A percentile compares a stretch with the other conserved stretches of the same genome.
phyloP scores from a whole-genome alignment of 2,888 invertebrate species.

The Falcaria lacertinaria region DNA sequence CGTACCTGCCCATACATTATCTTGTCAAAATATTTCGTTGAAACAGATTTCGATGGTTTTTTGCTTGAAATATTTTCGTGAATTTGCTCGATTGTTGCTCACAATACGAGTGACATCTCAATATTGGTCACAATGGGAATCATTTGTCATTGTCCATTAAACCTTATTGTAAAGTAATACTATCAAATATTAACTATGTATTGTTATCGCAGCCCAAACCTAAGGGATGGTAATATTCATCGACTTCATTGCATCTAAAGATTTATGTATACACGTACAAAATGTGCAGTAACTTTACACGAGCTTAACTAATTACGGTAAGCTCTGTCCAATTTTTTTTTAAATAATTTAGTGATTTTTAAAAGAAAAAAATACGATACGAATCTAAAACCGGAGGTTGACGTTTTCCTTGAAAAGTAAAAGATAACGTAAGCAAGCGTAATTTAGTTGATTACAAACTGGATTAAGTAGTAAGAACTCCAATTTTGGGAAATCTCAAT shows the following conservation, averaged over 20 bases:
- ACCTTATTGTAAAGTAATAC: slow-evolving; percentile 65
- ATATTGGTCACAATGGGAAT: slow-evolving; percentile 64
- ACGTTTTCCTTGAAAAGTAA: no score
- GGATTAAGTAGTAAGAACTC: no score
- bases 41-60: slow-evolving; percentile 32
- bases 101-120: slow-evolving; percentile 70
- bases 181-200: slow-evolving; percentile 48
- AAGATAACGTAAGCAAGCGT: no score
- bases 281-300: no score
- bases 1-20: slow-evolving; percentile 70
- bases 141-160: slow-evolving; percentile 79
- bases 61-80: slow-evolving; percentile 58
- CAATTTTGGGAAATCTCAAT: no score
- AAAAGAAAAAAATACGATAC: no score
- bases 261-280: no score
- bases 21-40: slow-evolving; percentile 76
- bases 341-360: no score
- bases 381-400: no score
- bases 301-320: no score
- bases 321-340: no score
- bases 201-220: slow-evolving; percentile 5
- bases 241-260: not conserved
- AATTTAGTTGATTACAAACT: no score
- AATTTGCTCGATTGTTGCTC: slow-evolving; percentile 64
- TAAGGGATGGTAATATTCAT: not conserved